These are phyloP conservation scores for Sarcoramphus papa DNA, from an alignment of 2,797 vertebrate species.

Conservation along the genomic window DNA sequence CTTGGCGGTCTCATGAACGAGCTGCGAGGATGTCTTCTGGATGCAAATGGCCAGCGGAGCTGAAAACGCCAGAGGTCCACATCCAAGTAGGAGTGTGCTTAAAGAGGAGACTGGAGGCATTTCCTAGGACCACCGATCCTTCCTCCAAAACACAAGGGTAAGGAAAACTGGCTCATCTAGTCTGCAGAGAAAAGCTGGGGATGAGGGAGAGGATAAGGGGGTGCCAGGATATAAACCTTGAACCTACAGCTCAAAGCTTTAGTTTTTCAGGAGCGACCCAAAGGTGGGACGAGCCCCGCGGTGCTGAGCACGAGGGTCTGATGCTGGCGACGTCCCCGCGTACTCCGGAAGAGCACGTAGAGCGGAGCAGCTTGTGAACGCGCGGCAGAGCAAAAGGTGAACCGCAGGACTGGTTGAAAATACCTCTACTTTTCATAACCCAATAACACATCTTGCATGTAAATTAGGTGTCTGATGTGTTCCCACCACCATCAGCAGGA, in stretches of 20 bases:
- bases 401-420: background rate
- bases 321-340: background rate
- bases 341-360: background rate
- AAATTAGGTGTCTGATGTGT: background rate
- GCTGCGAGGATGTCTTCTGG: background rate
- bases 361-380: background rate
- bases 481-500: conserved; percentile 50
- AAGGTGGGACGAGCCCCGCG: accelerated
- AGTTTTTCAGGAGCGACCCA: background rate
- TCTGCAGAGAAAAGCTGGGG: background rate
- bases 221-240: background rate
- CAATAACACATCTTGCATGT: background rate
- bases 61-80: background rate
- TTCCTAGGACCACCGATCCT: background rate
- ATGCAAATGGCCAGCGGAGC: background rate
- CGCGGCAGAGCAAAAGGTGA: background rate
- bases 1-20: background rate
- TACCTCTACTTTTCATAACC: background rate
- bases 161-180: background rate
- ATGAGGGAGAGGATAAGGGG: background rate
- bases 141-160: background rate
- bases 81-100: background rate
- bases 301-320: background rate
- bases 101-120: background rate
- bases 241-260: background rate